These are phyloP conservation scores for Gymnobelideus leadbeateri DNA, from an alignment of 2,113 vertebrate species.

Conservation along the genomic window DNA sequence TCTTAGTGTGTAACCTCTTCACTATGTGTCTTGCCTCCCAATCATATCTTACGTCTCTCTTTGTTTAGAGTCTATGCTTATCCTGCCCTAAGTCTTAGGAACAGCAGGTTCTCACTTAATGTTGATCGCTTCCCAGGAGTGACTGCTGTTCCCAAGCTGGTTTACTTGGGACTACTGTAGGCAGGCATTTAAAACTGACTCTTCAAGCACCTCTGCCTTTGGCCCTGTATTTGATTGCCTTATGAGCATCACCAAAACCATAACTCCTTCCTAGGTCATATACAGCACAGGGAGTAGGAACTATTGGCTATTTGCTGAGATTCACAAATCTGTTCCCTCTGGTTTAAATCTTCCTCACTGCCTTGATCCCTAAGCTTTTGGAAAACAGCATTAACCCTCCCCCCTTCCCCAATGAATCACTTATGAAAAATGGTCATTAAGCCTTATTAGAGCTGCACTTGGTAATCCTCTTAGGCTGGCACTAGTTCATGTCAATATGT, in stretches of 20 bases:
- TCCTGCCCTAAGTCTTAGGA: background rate
- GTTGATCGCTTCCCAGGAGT: background rate
- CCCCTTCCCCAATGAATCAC: background rate
- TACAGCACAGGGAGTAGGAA: background rate
- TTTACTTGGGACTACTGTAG: background rate
- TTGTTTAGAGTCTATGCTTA: background rate
- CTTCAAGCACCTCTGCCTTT: background rate
- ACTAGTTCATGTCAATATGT: background rate
- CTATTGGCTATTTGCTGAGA: background rate
- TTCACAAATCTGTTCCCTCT: background rate
- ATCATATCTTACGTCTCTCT: background rate
- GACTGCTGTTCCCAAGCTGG: background rate
- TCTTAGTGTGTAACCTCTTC: too few species aligned
- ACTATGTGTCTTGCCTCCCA: background rate
- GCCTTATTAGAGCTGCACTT: background rate
- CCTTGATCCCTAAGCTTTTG: background rate
- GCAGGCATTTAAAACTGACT: background rate
- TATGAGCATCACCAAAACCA: background rate
- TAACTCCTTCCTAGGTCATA: background rate
- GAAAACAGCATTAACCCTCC: conserved; percentile 29
- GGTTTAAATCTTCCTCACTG: background rate
- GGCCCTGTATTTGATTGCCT: background rate
- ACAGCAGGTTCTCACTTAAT: background rate
- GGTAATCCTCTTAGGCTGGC: background rate
- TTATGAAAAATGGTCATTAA: conserved; percentile 29